phyloP scores from a whole-genome alignment of 2,113 vertebrate species.

The Tapirus terrestris region DNA sequence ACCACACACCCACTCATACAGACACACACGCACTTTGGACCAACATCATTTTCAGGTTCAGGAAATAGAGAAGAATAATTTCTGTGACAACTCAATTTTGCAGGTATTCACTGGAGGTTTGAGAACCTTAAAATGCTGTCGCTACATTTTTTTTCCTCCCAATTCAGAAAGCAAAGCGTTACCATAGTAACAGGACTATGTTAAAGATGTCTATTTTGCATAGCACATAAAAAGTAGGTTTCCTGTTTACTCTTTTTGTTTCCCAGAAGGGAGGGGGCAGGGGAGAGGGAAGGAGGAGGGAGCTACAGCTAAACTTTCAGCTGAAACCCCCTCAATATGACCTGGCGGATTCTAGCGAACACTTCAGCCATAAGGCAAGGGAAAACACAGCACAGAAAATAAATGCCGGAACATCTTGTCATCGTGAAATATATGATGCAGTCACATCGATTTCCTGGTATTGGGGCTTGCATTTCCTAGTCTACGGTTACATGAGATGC shows the following conservation, averaged over 20 bases:
- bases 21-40: conserved; percentile 89
- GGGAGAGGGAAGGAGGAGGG: not conserved
- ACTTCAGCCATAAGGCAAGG: conserved; percentile 85
- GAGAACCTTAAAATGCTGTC: conserved; percentile 90
- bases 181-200: conserved; percentile 91
- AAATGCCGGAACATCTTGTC: conserved; percentile 79
- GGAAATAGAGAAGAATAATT: conserved; percentile 84
- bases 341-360: conserved; percentile 83
- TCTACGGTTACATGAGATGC: conserved; percentile 81
- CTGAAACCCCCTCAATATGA: conserved; percentile 65
- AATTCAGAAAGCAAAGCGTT: conserved; percentile 91
- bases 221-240: conserved; percentile 89
- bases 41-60: conserved; percentile 88
- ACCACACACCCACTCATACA: conserved; percentile 72
- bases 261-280: conserved; percentile 55
- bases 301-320: conserved; percentile 78
- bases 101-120: conserved; percentile 85
- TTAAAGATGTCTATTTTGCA: conserved; percentile 91
- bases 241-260: conserved; percentile 79
- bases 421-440: conserved; percentile 66
- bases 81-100: conserved; percentile 81
- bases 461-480: conserved; percentile 78
- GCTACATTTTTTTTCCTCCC: conserved; percentile 87
- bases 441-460: conserved; percentile 75
- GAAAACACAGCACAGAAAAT: conserved; percentile 81